Evolutionary conservation across 2,797 vertebrate genomes (phyloP), one percentile per base, ranked within the genome.

Genomic region (Monodelphis domestica): DNA sequence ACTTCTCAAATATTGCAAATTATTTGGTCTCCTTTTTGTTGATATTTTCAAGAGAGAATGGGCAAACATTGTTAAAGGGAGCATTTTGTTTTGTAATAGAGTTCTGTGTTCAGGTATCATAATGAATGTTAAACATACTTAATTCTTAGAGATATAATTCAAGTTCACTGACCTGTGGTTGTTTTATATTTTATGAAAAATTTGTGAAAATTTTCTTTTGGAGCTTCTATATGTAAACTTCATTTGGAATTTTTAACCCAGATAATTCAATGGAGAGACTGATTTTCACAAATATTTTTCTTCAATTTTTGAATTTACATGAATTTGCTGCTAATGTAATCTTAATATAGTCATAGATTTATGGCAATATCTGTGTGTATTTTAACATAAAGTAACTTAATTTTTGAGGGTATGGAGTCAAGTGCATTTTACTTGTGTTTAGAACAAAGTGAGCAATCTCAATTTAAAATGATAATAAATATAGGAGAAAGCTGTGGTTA

Each of bases 351-450:
- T 63, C 30, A 55, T n/a, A 94, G 53, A 90, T 87, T 95, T 91
- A 90, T 91, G 57, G 88, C 50, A 87, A 33, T 45, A 50, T n/a
- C n/a, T n/a, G 89, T 95, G 38, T 91, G 89, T 55, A 90, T 94
- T 94, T 88, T 88, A 91, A 55, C 53, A 50, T 95, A 96, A 96
- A 84, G 38, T 90, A 53, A 12, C 89, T 95, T 52, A 63, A 38
- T 94, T 91, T 95, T 94, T 84, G 38, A 84, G 21, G 38, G 10
- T 45, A 95, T 91, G 95, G 78, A 90, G 29, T 2, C 3, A 89
- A 78, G 94, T 89, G 45, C 57, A 53, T 91, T 95, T 98, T 90
- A 90, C 45, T 92, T 92, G 53, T 53, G 54, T 63, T 78, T 88
- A 95, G 84, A 90, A 89, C 87, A 57, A 87, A 51, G 33, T 87